phyloP scores from a whole-genome alignment of 2,113 vertebrate species.

The Pachyramphus minor region DNA sequence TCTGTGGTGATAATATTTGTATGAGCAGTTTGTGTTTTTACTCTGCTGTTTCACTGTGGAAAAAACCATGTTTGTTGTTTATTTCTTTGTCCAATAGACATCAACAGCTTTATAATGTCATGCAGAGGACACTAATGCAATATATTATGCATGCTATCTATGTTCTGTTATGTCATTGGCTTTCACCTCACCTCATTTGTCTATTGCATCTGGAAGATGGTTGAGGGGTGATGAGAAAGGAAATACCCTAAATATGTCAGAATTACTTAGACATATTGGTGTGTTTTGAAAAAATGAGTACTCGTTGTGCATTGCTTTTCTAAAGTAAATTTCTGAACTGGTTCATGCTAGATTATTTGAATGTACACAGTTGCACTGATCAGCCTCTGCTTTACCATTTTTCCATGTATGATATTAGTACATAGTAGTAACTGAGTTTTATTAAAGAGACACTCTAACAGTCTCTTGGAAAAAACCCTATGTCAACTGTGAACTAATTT shows the following conservation, averaged over 20 bases:
- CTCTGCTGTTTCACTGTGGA: not conserved
- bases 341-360: not conserved
- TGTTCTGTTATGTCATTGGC: slow-evolving; percentile 32
- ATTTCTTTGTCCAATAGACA: not conserved
- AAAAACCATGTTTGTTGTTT: not conserved
- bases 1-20: not conserved
- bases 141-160: slow-evolving; percentile 46
- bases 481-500: not conserved
- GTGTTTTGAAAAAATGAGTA: slow-evolving; percentile 30
- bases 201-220: slow-evolving; percentile 24
- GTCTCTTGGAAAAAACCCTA: not conserved
- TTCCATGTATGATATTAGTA: not conserved
- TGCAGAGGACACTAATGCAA: slow-evolving; percentile 28
- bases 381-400: not conserved
- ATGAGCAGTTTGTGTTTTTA: not conserved
- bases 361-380: not conserved
- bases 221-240: slow-evolving; percentile 36
- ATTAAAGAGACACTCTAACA: not conserved
- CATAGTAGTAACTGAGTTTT: not conserved
- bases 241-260: slow-evolving; percentile 63
- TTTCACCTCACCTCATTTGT: slow-evolving; percentile 46
- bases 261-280: slow-evolving; percentile 44
- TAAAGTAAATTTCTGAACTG: slow-evolving; percentile 1
- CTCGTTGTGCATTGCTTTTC: not conserved
- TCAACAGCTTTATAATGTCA: slow-evolving; percentile 25